Percentiles rank a stretch among this genome's conserved stretches.
These are phyloP conservation scores for Spinibarbus caldwelli DNA, from an alignment of 2,797 vertebrate species.

Conservation along the genomic window DNA sequence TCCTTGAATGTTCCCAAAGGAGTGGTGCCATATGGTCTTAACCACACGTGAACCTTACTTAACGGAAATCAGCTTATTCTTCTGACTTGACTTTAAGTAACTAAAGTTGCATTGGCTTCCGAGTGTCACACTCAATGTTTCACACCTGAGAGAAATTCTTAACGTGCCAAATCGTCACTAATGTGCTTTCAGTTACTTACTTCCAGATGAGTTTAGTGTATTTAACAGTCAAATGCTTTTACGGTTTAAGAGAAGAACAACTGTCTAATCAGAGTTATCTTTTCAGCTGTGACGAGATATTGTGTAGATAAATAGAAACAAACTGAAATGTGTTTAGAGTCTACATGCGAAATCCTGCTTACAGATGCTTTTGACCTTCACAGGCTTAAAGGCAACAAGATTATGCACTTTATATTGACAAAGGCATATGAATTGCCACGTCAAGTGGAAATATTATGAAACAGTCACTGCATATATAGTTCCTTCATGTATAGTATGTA, in stretches of 20 bases:
- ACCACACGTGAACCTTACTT: conserved; percentile 38
- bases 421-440: not conserved
- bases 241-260: not conserved
- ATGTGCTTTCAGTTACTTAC: conserved; percentile 59
- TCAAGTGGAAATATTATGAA: not conserved
- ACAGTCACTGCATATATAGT: not conserved
- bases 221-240: not conserved
- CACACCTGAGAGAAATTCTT: conserved; percentile 76
- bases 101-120: conserved; percentile 21
- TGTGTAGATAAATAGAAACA: not conserved
- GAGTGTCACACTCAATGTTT: conserved; percentile 40
- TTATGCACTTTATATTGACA: not conserved
- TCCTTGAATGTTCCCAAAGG: not conserved
- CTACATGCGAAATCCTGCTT: not conserved
- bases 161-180: conserved; percentile 71
- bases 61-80: conserved; percentile 33
- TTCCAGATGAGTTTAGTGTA: conserved; percentile 64
- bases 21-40: conserved; percentile 27
- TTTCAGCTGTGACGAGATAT: conserved; percentile 5
- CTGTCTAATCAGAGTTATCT: not conserved
- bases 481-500: not conserved
- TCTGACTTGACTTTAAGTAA: conserved; percentile 12
- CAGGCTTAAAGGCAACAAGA: not conserved
- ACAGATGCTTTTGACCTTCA: not conserved
- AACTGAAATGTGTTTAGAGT: not conserved